These are phyloP conservation scores for Drosophila orosa DNA, from an alignment of 1,140 invertebrate genomes.

Conservation along the genomic window DNA sequence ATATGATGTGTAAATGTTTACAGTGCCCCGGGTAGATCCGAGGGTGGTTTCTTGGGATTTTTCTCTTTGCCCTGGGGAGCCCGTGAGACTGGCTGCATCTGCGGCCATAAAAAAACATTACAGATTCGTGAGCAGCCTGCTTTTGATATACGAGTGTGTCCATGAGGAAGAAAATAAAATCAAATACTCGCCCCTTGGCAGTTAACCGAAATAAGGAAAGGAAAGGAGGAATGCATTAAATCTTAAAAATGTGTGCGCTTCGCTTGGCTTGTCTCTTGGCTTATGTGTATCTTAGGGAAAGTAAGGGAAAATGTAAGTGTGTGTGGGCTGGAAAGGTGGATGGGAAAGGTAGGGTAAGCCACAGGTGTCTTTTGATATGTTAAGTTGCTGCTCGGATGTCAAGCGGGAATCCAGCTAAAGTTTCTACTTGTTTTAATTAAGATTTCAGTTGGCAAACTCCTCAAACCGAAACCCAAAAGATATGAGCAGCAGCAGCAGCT, in stretches of 20 bases:
- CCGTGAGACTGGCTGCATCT: constrained; percentile 69
- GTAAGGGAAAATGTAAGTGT: constrained; percentile 2
- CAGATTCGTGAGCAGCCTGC: constrained; percentile 48
- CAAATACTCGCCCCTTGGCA: constrained; percentile 43
- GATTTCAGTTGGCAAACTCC: constrained; percentile 42
- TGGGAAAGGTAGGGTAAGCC: constrained; percentile 18
- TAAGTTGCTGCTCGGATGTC: constrained; percentile 44
- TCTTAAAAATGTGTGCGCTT: constrained; percentile 48
- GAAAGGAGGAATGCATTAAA: constrained; percentile 43
- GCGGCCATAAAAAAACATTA: constrained; percentile 43
- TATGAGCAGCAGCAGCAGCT: constrained; percentile 31
- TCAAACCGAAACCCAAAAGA: constrained; percentile 10
- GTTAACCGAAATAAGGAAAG: constrained; percentile 33
- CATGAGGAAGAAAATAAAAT: constrained; percentile 52
- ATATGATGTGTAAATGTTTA: constrained; percentile 73
- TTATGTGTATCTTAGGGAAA: constrained; percentile 28
- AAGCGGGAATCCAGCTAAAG: constrained; percentile 27
- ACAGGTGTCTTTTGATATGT: constrained; percentile 66
- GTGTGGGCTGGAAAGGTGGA: neutral
- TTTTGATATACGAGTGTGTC: constrained; percentile 48
- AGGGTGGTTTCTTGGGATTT: constrained; percentile 24
- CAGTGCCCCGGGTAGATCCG: constrained; percentile 1
- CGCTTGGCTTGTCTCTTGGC: constrained; percentile 38
- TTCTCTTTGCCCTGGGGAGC: constrained; percentile 6
- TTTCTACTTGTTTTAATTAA: constrained; percentile 59